phyloP scores from a whole-genome alignment of 2,888 invertebrate genomes.

The Polylopha cassiicola region DNA sequence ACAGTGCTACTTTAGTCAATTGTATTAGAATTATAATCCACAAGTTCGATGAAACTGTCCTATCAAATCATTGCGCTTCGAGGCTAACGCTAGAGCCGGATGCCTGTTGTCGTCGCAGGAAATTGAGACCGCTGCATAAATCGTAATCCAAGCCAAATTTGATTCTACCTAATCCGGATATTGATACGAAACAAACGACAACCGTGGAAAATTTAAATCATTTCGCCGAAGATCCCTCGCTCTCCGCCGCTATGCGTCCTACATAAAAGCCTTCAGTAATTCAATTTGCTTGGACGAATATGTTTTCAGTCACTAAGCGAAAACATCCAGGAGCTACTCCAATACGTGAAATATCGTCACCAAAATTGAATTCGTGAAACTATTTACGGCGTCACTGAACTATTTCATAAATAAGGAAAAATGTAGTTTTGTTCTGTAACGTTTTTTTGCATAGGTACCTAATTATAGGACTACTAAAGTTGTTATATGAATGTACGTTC shows the following conservation, averaged over 20 bases:
- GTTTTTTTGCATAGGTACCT: too few relatives aligned
- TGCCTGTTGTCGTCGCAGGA: constrained; percentile 73
- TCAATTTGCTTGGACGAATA: constrained; percentile 45
- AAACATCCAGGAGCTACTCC: constrained; percentile 44
- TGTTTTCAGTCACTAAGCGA: constrained; percentile 45
- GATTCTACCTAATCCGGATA: constrained; percentile 75
- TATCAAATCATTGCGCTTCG: not conserved
- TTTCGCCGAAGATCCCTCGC: constrained; percentile 29
- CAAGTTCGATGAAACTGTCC: too few relatives aligned
- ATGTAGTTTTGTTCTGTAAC: too few relatives aligned
- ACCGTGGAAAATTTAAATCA: constrained; percentile 48
- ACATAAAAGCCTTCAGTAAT: constrained; percentile 33
- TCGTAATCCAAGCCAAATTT: constrained; percentile 74
- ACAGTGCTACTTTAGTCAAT: too few relatives aligned
- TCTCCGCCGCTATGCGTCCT: constrained; percentile 28
- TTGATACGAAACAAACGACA: constrained; percentile 70
- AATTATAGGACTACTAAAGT: too few relatives aligned
- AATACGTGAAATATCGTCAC: constrained; percentile 63
- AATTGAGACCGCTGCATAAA: constrained; percentile 76
- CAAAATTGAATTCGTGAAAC: constrained; percentile 69
- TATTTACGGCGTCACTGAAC: constrained; percentile 53
- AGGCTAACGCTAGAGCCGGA: constrained; percentile 52
- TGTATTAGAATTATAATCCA: too few relatives aligned
- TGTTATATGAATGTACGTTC: too few relatives aligned
- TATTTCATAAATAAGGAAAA: too few relatives aligned